phyloP scores from a whole-genome alignment of 2,888 invertebrate species.

The Euclidia mi region DNA sequence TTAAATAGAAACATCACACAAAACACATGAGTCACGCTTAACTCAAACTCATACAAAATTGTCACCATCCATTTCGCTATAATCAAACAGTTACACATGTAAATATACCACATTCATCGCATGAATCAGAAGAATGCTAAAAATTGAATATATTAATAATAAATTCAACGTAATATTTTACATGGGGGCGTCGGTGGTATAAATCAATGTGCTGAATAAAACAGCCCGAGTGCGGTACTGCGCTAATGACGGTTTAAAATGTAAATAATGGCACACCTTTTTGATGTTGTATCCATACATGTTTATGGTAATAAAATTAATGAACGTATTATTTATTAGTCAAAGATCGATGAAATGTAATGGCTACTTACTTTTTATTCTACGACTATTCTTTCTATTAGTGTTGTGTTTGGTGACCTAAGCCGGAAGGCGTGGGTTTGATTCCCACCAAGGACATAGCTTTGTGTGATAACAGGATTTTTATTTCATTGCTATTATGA shows the following conservation, averaged over 20 bases:
- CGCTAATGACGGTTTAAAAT: constrained; percentile 71
- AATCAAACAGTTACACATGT: constrained; percentile 3
- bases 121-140: constrained; percentile 44
- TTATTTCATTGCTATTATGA: too few relatives aligned
- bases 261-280: constrained; percentile 50
- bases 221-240: constrained; percentile 38
- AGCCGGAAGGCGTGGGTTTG: too few relatives aligned
- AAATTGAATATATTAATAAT: constrained; percentile 57
- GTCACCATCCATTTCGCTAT: neutral
- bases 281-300: constrained; percentile 20
- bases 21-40: neutral
- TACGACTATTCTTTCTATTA: too few relatives aligned
- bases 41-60: constrained; percentile 8
- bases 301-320: too few relatives aligned
- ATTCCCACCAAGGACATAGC: too few relatives aligned
- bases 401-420: too few relatives aligned
- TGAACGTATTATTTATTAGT: too few relatives aligned
- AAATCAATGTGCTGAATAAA: constrained; percentile 60
- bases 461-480: too few relatives aligned
- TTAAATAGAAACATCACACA: too few relatives aligned
- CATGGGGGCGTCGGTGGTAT: constrained; percentile 49
- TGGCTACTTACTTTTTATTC: too few relatives aligned
- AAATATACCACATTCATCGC: constrained; percentile 33
- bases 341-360: too few relatives aligned
- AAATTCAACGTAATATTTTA: constrained; percentile 62